phyloP scores from a whole-genome alignment of 2,888 invertebrate genomes.

The Lymantria monacha region DNA sequence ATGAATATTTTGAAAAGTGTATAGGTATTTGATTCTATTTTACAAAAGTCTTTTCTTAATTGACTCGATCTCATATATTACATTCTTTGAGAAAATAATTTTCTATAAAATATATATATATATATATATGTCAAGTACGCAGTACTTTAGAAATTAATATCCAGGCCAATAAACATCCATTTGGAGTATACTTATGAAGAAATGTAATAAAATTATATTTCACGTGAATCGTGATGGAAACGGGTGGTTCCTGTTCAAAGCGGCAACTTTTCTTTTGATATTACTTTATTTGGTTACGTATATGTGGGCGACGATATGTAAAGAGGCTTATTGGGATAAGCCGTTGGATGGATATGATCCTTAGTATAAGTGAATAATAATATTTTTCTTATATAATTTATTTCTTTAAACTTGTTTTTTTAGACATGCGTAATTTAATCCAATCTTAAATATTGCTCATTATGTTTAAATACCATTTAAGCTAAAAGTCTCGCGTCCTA shows the following conservation, averaged over 20 bases:
- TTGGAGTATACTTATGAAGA: constrained; percentile 30
- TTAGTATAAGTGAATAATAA: constrained; percentile 42
- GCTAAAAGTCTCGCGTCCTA: no score
- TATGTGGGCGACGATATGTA: constrained; percentile 45
- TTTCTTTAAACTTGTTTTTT: not conserved
- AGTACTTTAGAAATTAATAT: constrained; percentile 40
- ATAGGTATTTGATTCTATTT: no score
- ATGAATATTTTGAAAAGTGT: no score
- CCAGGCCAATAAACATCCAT: constrained; percentile 40
- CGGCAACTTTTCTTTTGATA: constrained; percentile 59
- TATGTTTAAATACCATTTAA: no score
- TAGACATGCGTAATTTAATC: not conserved
- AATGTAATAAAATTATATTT: constrained; percentile 57
- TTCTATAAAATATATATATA: constrained; percentile 9
- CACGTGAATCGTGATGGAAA: constrained; percentile 48
- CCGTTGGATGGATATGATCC: constrained; percentile 29
- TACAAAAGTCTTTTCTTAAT: not conserved
- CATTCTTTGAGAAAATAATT: not conserved
- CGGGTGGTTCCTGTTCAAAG: constrained; percentile 39
- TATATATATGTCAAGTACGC: constrained; percentile 25
- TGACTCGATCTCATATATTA: constrained; percentile 3
- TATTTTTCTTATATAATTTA: constrained; percentile 17
- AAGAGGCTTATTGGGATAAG: constrained; percentile 50
- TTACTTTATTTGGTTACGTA: constrained; percentile 56
- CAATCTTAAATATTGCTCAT: no score